Evolutionary conservation across 2,888 invertebrate genomes (phyloP).

Genomic region (Melanotus villosus): DNA sequence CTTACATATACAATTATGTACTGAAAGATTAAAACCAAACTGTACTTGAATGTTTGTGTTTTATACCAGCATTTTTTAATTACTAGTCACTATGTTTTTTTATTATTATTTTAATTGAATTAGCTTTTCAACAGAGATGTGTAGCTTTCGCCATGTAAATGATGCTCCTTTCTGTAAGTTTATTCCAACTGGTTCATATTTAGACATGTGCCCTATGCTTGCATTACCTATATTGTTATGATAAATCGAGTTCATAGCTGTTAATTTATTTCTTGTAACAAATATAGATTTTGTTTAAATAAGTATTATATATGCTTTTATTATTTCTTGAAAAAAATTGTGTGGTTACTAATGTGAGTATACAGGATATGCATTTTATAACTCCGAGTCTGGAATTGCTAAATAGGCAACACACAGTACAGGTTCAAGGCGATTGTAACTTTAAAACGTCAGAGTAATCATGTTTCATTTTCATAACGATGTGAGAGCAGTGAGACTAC

Average conservation of each 20-base stretch:
- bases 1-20: background rate
- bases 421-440: too few species aligned
- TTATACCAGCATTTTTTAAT: conserved; percentile 16
- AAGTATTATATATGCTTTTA: too few species aligned
- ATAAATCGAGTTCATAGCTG: conserved; percentile 24
- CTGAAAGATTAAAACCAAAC: too few species aligned
- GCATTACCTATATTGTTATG: conserved; percentile 30
- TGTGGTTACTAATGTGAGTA: too few species aligned
- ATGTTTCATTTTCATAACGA: too few species aligned
- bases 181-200: conserved; percentile 7
- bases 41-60: conserved; percentile 3
- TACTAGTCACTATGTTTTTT: conserved; percentile 17
- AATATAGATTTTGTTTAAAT: conserved; percentile 40
- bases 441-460: too few species aligned
- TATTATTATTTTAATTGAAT: background rate
- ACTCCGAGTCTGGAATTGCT: too few species aligned
- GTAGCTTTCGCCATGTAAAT: conserved; percentile 15
- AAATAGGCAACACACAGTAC: too few species aligned
- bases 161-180: conserved; percentile 15
- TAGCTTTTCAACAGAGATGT: background rate
- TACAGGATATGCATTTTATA: too few species aligned
- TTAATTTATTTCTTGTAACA: conserved; percentile 39
- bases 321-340: too few species aligned
- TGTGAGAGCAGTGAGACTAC: too few species aligned
- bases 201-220: conserved; percentile 20